A percentile compares a stretch with the other conserved stretches of the same genome.
phyloP scores from a whole-genome alignment of 2,888 invertebrate genomes.

The Dorcus hopei region DNA sequence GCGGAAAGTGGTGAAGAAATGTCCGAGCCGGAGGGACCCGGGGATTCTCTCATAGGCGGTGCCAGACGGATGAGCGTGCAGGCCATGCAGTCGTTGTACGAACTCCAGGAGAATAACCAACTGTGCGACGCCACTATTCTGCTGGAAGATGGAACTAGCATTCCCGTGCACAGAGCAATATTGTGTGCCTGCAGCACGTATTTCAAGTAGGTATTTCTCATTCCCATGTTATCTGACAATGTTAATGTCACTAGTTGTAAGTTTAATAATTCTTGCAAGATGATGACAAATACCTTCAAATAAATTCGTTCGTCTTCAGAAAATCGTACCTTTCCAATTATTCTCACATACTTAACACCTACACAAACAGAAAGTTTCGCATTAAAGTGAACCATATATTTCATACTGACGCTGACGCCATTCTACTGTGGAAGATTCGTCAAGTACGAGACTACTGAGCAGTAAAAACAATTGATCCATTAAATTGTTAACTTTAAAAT shows the following conservation, averaged over 20 bases:
- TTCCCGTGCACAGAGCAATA: slow-evolving; percentile 83
- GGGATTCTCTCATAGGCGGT: slow-evolving; percentile 41
- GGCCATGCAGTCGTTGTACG: slow-evolving; percentile 80
- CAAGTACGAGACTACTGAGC: too few relatives aligned
- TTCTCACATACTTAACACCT: too few relatives aligned
- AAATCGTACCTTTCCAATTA: too few relatives aligned
- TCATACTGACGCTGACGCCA: too few relatives aligned
- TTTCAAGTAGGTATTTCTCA: slow-evolving; percentile 64
- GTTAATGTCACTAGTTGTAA: neutral
- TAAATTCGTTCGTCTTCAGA: too few relatives aligned
- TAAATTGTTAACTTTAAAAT: too few relatives aligned
- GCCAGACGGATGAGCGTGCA: slow-evolving; percentile 78
- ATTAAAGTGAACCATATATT: too few relatives aligned
- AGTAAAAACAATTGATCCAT: too few relatives aligned
- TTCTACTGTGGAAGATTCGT: too few relatives aligned
- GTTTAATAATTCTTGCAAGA: neutral
- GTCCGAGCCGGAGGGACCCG: slow-evolving; percentile 35
- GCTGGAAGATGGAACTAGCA: slow-evolving; percentile 76
- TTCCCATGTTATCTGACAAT: neutral
- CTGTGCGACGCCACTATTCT: slow-evolving; percentile 84
- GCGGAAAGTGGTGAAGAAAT: slow-evolving; percentile 22
- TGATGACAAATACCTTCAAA: too few relatives aligned
- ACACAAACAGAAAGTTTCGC: too few relatives aligned
- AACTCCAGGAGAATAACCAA: slow-evolving; percentile 76
- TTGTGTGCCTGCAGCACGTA: slow-evolving; percentile 87